Percentiles rank a stretch among this genome's conserved stretches.
Evolutionary conservation across 2,797 vertebrate genomes (phyloP).

Genomic region (Salarias fasciatus): DNA sequence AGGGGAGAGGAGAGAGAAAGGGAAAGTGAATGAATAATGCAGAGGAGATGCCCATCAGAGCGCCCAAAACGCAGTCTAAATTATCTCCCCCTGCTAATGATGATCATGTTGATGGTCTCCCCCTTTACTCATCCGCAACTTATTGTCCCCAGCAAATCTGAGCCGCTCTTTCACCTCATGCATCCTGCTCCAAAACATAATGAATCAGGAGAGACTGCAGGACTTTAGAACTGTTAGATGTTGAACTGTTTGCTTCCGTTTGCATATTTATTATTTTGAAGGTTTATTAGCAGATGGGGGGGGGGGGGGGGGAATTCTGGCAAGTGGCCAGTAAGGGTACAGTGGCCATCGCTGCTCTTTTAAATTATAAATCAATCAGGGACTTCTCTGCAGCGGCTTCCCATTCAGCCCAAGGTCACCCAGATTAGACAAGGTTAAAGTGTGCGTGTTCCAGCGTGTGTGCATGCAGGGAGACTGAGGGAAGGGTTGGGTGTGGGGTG

Average conservation of each 20-base stretch:
- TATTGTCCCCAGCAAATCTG: slow-evolving; percentile 47
- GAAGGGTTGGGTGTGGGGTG: neutral
- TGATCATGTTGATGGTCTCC: slow-evolving; percentile 64
- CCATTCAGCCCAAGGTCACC: slow-evolving; percentile 88
- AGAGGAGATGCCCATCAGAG: slow-evolving; percentile 78
- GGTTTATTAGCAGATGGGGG: neutral
- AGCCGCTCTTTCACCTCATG: slow-evolving; percentile 34
- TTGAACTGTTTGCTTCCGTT: neutral
- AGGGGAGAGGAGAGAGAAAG: slow-evolving; percentile 40
- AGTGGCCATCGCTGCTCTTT: slow-evolving; percentile 79
- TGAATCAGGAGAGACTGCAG: slow-evolving; percentile 2
- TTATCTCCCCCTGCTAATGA: slow-evolving; percentile 82
- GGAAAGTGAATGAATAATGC: slow-evolving; percentile 84
- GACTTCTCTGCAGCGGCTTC: slow-evolving; percentile 77
- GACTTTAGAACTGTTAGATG: neutral
- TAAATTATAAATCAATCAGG: slow-evolving; percentile 94
- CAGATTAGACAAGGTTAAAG: slow-evolving; percentile 94
- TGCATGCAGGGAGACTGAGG: slow-evolving; percentile 32
- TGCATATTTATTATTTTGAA: slow-evolving; percentile 7
- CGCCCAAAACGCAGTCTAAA: slow-evolving; percentile 76
- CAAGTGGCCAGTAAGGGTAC: too few species aligned
- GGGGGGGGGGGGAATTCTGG: neutral
- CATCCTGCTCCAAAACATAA: neutral
- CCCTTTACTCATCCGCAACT: slow-evolving; percentile 4
- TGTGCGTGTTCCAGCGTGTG: slow-evolving; percentile 49